A percentile compares a stretch with the other conserved stretches of the same genome.
These are phyloP conservation scores for Alitta virens DNA, from an alignment of 2,888 invertebrate species.

Conservation along the genomic window DNA sequence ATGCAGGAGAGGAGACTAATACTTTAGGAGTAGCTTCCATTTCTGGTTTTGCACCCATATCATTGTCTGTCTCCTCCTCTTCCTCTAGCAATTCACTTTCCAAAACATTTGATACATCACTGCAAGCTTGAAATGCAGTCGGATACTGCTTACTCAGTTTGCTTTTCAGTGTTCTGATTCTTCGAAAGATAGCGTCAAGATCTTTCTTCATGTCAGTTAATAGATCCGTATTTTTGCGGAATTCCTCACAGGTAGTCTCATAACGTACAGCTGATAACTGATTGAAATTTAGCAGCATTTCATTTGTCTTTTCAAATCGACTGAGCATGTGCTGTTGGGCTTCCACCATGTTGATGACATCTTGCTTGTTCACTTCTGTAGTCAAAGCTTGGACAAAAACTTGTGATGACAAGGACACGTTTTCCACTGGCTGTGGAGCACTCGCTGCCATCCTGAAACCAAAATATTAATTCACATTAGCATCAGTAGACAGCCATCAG, in stretches of 20 bases:
- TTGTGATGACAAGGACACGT: constrained; percentile 2
- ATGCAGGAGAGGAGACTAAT: too few relatives aligned
- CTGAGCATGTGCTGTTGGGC: constrained; percentile 23
- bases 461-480: too few relatives aligned
- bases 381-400: constrained; percentile 19
- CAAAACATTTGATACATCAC: constrained; percentile 11
- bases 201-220: constrained; percentile 91
- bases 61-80: constrained; percentile 3
- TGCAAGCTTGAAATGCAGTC: constrained; percentile 18
- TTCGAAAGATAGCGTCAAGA: constrained; percentile 88
- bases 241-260: constrained; percentile 81
- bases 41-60: neutral
- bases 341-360: constrained; percentile 22
- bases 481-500: too few relatives aligned
- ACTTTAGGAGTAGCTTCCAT: neutral
- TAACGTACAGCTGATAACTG: constrained; percentile 85
- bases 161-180: constrained; percentile 62
- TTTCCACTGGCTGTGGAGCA: neutral
- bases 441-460: neutral
- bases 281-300: constrained; percentile 97
- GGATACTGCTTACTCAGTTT: constrained; percentile 21
- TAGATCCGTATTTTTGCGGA: constrained; percentile 84
- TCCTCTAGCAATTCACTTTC: constrained; percentile 7
- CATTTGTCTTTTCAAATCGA: constrained; percentile 97
- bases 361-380: constrained; percentile 19